Evolutionary conservation across 2,888 invertebrate species (phyloP).

Genomic region (Galeopsomyia nigrocyanea): DNA sequence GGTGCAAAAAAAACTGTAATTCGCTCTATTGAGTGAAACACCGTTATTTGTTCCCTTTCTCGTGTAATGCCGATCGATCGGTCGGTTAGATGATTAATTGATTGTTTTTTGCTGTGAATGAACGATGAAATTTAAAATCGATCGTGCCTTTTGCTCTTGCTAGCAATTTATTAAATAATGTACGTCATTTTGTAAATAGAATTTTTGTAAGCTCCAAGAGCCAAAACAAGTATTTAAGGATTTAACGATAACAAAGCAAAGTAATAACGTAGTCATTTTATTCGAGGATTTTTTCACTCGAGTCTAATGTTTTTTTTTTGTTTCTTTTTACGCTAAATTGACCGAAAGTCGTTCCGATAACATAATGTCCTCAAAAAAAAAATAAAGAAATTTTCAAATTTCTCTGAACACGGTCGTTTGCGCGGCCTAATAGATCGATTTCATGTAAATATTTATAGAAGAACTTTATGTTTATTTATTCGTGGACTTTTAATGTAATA

Average conservation of each 20-base stretch:
- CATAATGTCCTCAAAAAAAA: constrained; percentile 13
- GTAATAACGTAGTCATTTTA: constrained; percentile 1
- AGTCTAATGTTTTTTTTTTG: constrained; percentile 10
- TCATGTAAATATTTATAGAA: constrained; percentile 36
- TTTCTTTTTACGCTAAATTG: background rate
- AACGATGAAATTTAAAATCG: constrained; percentile 53
- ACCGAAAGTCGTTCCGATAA: constrained; percentile 22
- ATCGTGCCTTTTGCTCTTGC: constrained; percentile 60
- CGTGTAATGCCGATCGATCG: constrained; percentile 5
- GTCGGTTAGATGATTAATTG: constrained; percentile 25
- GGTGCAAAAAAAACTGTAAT: constrained; percentile 29
- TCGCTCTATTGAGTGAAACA: constrained; percentile 26
- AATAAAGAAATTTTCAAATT: constrained; percentile 28
- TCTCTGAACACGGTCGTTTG: constrained; percentile 26
- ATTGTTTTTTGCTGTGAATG: constrained; percentile 43
- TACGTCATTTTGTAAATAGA: constrained; percentile 45
- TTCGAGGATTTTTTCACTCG: background rate
- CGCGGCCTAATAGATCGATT: constrained; percentile 35
- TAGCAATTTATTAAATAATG: constrained; percentile 51
- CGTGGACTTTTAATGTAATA: constrained; percentile 43
- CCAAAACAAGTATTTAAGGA: constrained; percentile 40
- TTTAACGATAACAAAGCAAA: constrained; percentile 10
- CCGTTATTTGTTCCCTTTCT: constrained; percentile 35
- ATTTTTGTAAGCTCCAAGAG: constrained; percentile 47
- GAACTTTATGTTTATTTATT: constrained; percentile 48